These are phyloP conservation scores for Tipula helvola DNA, from an alignment of 2,888 invertebrate species.

Conservation along the genomic window DNA sequence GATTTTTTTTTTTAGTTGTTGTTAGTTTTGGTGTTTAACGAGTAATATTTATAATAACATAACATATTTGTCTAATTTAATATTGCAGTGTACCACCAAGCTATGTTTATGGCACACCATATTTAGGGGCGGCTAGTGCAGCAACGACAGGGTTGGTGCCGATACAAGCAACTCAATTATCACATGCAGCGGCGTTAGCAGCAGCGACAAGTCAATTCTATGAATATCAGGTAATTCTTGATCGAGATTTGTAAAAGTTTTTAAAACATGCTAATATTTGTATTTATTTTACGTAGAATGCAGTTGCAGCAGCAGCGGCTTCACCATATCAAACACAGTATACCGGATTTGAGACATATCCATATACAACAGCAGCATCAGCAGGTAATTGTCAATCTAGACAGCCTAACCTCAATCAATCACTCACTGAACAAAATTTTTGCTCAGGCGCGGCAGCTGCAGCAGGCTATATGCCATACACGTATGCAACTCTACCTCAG, in stretches of 20 bases:
- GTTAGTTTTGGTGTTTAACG: background rate
- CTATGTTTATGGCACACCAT: conserved; percentile 65
- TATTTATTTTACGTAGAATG: conserved; percentile 16
- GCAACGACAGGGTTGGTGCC: conserved; percentile 46
- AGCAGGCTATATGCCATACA: conserved; percentile 21
- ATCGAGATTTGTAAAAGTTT: background rate
- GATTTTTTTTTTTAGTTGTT: background rate
- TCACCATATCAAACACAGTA: conserved; percentile 21
- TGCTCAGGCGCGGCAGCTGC: conserved; percentile 17
- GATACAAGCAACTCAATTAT: conserved; percentile 49
- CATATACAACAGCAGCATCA: conserved; percentile 19
- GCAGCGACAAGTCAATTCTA: conserved; percentile 70
- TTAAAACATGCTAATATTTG: background rate
- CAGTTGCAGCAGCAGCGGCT: conserved; percentile 21
- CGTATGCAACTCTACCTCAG: conserved; percentile 21
- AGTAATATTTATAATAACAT: background rate
- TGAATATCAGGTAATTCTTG: conserved; percentile 49
- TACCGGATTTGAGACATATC: conserved; percentile 21
- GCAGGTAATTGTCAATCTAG: conserved; percentile 10
- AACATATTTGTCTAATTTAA: background rate
- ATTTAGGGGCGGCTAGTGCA: conserved; percentile 45
- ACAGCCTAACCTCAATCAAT: conserved; percentile 10
- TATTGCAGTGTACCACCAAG: conserved; percentile 56
- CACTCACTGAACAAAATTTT: conserved; percentile 10
- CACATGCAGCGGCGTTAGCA: conserved; percentile 63